These are phyloP conservation scores for Tetranychus piercei DNA, from an alignment of 2,888 invertebrate species.

Conservation along the genomic window DNA sequence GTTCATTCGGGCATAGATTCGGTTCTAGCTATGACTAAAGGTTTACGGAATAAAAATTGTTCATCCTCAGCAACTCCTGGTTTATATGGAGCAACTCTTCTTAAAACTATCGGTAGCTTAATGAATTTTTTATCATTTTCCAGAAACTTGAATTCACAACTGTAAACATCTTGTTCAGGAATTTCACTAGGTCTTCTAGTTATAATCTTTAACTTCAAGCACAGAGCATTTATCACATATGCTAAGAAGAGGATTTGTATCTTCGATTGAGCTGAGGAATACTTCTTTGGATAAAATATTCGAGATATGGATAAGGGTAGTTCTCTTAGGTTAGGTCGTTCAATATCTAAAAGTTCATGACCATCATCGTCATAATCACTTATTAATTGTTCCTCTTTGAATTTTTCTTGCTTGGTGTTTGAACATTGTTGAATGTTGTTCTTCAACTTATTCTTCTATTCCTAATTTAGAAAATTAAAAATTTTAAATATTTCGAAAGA, in stretches of 20 bases:
- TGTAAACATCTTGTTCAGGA: constrained; percentile 73
- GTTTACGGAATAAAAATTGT: constrained; percentile 54
- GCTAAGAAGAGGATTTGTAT: constrained; percentile 70
- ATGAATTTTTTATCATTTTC: constrained; percentile 55
- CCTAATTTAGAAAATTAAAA: too few relatives aligned
- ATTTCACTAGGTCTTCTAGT: constrained; percentile 82
- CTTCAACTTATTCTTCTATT: too few relatives aligned
- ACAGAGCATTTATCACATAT: constrained; percentile 81
- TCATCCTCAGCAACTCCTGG: constrained; percentile 75
- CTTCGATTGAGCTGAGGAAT: constrained; percentile 70
- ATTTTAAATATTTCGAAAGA: too few relatives aligned
- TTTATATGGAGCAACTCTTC: constrained; percentile 53
- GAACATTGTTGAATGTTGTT: too few relatives aligned
- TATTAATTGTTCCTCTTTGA: neutral
- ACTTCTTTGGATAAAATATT: constrained; percentile 86
- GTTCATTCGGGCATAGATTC: neutral
- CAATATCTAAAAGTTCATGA: constrained; percentile 14
- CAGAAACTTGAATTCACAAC: constrained; percentile 79
- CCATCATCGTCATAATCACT: neutral
- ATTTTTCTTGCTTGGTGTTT: constrained; percentile 49
- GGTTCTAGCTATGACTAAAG: constrained; percentile 30
- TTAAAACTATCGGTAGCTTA: constrained; percentile 40
- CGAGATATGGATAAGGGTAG: constrained; percentile 51
- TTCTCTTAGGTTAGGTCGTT: constrained; percentile 39
- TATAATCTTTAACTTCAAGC: constrained; percentile 71